phyloP scores from a whole-genome alignment of 2,888 invertebrate genomes.

The Metallyticus violacea region DNA sequence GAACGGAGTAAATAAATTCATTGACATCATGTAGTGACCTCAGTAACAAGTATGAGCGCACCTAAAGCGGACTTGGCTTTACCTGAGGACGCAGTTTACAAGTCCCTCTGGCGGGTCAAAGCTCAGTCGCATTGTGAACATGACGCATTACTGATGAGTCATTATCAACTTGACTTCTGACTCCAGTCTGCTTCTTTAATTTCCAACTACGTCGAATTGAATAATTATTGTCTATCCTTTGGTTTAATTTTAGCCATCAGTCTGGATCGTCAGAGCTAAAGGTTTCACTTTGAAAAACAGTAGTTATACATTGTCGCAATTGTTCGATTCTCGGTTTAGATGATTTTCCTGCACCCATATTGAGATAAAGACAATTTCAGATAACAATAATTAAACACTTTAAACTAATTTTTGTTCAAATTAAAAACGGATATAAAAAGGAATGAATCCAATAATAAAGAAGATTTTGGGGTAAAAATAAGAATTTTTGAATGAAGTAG shows the following conservation, averaged over 20 bases:
- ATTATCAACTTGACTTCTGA: neutral
- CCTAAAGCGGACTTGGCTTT: neutral
- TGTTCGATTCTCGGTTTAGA: no score
- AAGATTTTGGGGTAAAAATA: no score
- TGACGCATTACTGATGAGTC: neutral
- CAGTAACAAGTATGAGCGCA: neutral
- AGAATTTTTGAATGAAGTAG: no score
- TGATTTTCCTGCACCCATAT: no score
- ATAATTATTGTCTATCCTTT: neutral
- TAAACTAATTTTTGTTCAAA: no score
- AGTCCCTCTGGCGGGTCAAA: neutral
- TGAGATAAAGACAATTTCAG: no score
- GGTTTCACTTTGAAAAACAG: neutral
- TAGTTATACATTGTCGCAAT: no score
- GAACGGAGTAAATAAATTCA: no score
- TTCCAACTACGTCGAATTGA: neutral
- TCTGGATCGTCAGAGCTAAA: neutral
- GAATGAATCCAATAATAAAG: no score
- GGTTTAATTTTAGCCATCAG: neutral
- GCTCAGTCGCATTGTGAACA: neutral
- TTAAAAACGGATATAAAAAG: no score
- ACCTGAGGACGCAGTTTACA: no score
- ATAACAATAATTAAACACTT: no score
- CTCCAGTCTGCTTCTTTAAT: neutral
- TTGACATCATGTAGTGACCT: neutral